A percentile compares a stretch with the other conserved stretches of the same genome.
phyloP scores from a whole-genome alignment of 2,113 vertebrate genomes.

The Pelecanoides urinatrix region DNA sequence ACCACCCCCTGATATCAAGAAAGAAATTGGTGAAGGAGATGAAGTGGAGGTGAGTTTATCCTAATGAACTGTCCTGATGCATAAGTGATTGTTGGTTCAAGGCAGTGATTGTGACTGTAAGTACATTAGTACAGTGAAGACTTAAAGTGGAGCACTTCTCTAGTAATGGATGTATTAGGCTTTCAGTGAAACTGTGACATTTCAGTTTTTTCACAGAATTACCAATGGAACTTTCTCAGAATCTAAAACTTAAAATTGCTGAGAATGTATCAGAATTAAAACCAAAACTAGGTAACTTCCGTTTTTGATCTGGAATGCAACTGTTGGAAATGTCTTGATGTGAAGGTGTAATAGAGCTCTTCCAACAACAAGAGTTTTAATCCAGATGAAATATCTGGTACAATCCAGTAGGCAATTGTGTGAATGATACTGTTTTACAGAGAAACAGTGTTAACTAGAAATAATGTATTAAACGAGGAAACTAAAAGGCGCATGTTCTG shows the following conservation, averaged over 20 bases:
- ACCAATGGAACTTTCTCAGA: neutral
- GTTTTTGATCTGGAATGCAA: neutral
- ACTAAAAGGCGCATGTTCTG: neutral
- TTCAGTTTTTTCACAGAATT: neutral
- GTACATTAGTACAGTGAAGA: neutral
- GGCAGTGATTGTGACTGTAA: neutral
- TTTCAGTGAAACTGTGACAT: neutral
- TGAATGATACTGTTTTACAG: neutral
- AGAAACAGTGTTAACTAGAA: neutral
- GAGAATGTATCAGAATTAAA: neutral
- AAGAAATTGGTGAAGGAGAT: conserved; percentile 94
- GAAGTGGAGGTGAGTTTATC: conserved; percentile 90
- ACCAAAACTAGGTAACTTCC: neutral
- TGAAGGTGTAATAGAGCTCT: neutral
- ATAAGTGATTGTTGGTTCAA: neutral
- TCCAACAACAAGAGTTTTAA: neutral
- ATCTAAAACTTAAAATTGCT: neutral
- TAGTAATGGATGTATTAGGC: neutral
- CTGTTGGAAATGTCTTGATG: neutral
- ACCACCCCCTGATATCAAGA: conserved; percentile 89
- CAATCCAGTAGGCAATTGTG: neutral
- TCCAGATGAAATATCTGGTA: neutral
- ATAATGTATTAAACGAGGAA: neutral
- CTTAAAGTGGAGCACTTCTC: neutral
- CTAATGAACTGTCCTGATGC: neutral